phyloP scores from a whole-genome alignment of 2,113 vertebrate species.

The Platysteira castanea region DNA sequence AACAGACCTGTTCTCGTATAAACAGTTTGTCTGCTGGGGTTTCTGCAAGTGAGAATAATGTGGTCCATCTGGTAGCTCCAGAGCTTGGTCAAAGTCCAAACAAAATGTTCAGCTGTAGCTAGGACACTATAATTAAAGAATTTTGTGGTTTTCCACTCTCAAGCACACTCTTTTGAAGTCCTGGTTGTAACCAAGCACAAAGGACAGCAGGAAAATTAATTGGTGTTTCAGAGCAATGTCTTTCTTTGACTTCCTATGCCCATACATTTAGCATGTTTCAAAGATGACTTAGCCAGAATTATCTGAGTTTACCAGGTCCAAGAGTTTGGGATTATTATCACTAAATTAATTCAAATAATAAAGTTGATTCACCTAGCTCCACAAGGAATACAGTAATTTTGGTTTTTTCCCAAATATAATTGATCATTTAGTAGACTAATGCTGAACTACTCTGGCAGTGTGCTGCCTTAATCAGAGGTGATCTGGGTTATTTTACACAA shows the following conservation, averaged over 20 bases:
- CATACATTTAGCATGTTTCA: neutral
- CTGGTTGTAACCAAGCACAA: neutral
- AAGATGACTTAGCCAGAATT: neutral
- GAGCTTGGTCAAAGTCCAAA: conserved; percentile 26
- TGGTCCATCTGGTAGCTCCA: conserved; percentile 20
- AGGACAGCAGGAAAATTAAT: neutral
- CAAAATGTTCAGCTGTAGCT: neutral
- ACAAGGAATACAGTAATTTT: neutral
- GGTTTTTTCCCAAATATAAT: neutral
- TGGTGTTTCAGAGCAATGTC: neutral
- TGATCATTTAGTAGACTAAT: neutral
- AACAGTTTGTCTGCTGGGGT: neutral
- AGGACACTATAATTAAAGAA: neutral
- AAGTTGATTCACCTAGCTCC: neutral
- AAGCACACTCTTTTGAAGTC: neutral
- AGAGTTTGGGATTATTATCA: neutral
- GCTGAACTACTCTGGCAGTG: neutral
- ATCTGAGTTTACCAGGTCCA: neutral
- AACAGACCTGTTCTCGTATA: neutral
- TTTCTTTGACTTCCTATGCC: neutral
- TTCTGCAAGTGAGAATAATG: conserved; percentile 17
- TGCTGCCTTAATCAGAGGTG: neutral
- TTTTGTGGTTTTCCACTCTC: neutral
- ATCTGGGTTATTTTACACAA: neutral
- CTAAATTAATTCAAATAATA: neutral